Conservation (phyloP, 2,888 invertebrate genomes). For the Reticulitermes lucifugus region DNA sequence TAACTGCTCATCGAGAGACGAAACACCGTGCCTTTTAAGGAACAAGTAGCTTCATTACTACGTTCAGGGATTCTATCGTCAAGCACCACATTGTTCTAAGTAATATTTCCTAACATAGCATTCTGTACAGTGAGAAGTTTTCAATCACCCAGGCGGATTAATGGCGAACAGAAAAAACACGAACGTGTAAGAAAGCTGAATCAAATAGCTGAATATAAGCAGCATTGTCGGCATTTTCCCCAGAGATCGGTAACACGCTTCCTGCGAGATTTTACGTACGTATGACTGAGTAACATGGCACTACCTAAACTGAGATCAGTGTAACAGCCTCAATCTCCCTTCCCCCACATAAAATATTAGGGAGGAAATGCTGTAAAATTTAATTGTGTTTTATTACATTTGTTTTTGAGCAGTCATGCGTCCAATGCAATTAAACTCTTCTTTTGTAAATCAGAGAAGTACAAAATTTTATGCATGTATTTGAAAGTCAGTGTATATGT, state of each 20-base stretch:
- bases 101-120: too few species aligned
- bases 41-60: too few species aligned
- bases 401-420: slow-evolving; percentile 41
- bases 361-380: slow-evolving; percentile 9
- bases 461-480: slow-evolving; percentile 37
- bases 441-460: slow-evolving; percentile 45
- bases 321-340: background rate
- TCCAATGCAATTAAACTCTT: slow-evolving; percentile 36
- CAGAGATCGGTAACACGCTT: background rate
- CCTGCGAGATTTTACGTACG: background rate
- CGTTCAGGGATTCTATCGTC: too few species aligned
- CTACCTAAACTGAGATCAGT: slow-evolving; percentile 15
- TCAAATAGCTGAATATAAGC: too few species aligned
- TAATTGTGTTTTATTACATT: slow-evolving; percentile 43
- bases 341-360: slow-evolving; percentile 19
- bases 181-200: too few species aligned
- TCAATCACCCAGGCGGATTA: too few species aligned
- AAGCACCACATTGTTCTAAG: too few species aligned
- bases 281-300: background rate
- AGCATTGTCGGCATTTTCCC: background rate
- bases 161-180: too few species aligned
- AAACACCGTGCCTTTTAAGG: too few species aligned
- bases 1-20: too few species aligned
- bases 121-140: too few species aligned
- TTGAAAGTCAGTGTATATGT: slow-evolving; percentile 10